Conservation (phyloP, 2,113 vertebrate species). For the Bettongia penicillata region DNA sequence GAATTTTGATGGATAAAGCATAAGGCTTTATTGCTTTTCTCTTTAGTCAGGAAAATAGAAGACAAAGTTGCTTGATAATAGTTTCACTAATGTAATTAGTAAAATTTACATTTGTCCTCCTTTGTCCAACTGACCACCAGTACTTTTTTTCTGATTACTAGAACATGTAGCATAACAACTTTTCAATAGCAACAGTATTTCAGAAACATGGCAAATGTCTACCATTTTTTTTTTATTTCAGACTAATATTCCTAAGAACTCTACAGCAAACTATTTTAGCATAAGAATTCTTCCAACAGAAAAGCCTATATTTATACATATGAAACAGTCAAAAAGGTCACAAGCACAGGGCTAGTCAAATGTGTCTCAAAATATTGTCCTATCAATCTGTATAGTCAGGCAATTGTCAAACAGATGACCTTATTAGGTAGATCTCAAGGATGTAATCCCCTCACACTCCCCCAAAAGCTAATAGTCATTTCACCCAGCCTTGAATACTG, state of each 20-base stretch:
- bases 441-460: background rate
- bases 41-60: background rate
- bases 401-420: background rate
- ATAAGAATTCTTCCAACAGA: background rate
- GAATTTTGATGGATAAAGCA: background rate
- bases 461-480: background rate
- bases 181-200: background rate
- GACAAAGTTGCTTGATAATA: background rate
- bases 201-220: background rate
- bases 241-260: background rate
- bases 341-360: background rate
- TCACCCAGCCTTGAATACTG: background rate
- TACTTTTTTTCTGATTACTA: background rate
- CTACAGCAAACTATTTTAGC: background rate
- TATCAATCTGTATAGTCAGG: background rate
- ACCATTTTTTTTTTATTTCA: background rate
- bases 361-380: background rate
- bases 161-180: background rate
- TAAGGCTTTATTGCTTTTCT: background rate
- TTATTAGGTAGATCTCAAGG: background rate
- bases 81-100: background rate
- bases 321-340: background rate
- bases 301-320: background rate
- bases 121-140: background rate
- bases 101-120: background rate